Percentiles rank a stretch among this genome's conserved stretches.
Evolutionary conservation across 2,797 vertebrate species (phyloP).

Genomic region (Enteromius treurensis): DNA sequence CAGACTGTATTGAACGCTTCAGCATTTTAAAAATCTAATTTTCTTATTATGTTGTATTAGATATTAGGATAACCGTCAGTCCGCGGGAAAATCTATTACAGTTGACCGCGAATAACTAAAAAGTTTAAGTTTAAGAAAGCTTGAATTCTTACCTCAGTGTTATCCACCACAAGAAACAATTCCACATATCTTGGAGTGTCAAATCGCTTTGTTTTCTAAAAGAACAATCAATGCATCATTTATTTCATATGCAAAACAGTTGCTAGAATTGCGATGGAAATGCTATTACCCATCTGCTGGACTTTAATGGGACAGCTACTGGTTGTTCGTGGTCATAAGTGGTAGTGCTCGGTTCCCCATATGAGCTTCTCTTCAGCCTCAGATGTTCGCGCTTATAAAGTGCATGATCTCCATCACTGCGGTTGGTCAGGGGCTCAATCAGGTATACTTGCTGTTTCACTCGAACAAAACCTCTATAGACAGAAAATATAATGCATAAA

Average conservation of each 20-base stretch:
- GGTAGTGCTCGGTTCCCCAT: slow-evolving; percentile 62
- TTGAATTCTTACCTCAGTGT: slow-evolving; percentile 78
- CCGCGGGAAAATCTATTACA: slow-evolving; percentile 8
- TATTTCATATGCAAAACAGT: background rate
- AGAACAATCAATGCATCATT: background rate
- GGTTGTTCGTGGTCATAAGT: slow-evolving; percentile 70
- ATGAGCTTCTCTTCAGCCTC: slow-evolving; percentile 62
- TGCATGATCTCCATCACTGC: slow-evolving; percentile 70
- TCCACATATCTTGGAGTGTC: slow-evolving; percentile 81
- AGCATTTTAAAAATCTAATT: background rate
- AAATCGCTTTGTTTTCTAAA: slow-evolving; percentile 68
- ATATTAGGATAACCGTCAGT: slow-evolving; percentile 1
- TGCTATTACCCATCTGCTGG: slow-evolving; percentile 75
- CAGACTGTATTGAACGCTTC: background rate
- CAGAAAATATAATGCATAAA: background rate
- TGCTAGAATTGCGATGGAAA: background rate
- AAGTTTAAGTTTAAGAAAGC: background rate
- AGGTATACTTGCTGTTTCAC: slow-evolving; percentile 76
- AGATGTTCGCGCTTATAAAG: slow-evolving; percentile 81
- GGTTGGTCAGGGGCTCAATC: slow-evolving; percentile 83
- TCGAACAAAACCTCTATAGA: slow-evolving; percentile 82
- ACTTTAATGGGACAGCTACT: slow-evolving; percentile 74
- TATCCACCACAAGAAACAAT: slow-evolving; percentile 86
- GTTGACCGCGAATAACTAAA: background rate
- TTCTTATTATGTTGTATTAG: background rate